Evolutionary conservation across 2,888 invertebrate genomes (phyloP), one percentile per base, ranked within the genome.

Genomic region (Gastracanthus pulcherrimus): DNA sequence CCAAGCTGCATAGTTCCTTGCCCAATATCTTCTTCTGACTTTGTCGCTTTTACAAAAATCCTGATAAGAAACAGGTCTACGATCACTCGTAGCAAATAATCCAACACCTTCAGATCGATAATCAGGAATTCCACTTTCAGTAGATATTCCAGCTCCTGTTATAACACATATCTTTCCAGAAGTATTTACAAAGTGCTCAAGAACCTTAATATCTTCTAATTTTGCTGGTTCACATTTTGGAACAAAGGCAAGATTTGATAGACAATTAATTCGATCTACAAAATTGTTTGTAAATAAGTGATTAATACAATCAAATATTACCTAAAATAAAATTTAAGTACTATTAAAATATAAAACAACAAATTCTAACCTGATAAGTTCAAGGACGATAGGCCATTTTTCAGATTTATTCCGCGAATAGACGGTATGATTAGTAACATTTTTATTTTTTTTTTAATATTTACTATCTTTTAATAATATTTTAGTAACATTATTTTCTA

Each of bases 111-210:
- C 96, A 0, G 98, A 98, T 86, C 98, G 94, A 89, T 98, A 98
- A 92, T 98, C 98, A 6, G 98, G 98, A 88, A 98, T 97, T 79
- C 98, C 98, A 89, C 98, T 98, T 94, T 99, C 99, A 1, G 99
- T 99, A 0, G 99, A 99, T 87, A 99, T 95, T 38, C 99, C 99
- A 84, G 99, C 99, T 16, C 99, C 99, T 72, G 98, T 98, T 62
- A 98, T 89, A 23, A 97, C 93, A 23, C 97, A 92, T 66, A 96
- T 92, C 86, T 93, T 94, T 7, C 93, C 88, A 75, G 93, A 91
- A 55, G 89, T 90, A 2, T 88, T 83, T 26, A 97, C 87, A 90
- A 96, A 96, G 72, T 94, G 91, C 88, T 93, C 92, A 0, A 97
- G 89, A 71, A 89, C 89, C 82, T 92, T 88, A 31, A 95, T 87